A percentile compares a stretch with the other conserved stretches of the same genome.
These are phyloP conservation scores for Notodonta ziczac DNA, from an alignment of 2,888 invertebrate species.

Conservation along the genomic window DNA sequence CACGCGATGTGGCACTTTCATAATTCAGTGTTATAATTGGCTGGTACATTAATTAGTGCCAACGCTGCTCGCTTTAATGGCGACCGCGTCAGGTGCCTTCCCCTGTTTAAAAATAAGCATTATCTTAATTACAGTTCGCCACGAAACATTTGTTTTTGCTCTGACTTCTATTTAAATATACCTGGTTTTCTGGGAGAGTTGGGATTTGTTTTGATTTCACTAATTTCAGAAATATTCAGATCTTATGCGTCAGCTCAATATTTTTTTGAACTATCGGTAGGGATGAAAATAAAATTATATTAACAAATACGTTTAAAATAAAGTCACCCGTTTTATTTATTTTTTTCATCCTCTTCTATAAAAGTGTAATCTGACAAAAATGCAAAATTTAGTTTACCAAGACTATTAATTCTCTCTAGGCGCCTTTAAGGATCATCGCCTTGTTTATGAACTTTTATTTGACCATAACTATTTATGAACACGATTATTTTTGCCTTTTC, in stretches of 20 bases:
- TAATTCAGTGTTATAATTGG: slow-evolving; percentile 73
- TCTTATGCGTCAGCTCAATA: neutral
- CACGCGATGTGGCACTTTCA: slow-evolving; percentile 64
- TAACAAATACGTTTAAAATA: too few relatives aligned
- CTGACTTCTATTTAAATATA: slow-evolving; percentile 2
- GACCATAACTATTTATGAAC: neutral
- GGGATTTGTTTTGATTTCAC: too few relatives aligned
- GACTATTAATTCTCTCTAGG: too few relatives aligned
- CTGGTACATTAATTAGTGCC: slow-evolving; percentile 56
- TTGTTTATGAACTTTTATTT: too few relatives aligned
- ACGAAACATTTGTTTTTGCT: slow-evolving; percentile 51
- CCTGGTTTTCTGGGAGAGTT: neutral
- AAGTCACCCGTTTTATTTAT: too few relatives aligned
- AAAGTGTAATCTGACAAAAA: too few relatives aligned
- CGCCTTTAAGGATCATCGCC: too few relatives aligned
- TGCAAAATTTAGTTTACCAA: too few relatives aligned
- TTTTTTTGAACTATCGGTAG: too few relatives aligned
- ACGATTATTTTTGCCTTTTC: neutral
- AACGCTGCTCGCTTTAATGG: slow-evolving; percentile 34
- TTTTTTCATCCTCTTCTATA: too few relatives aligned
- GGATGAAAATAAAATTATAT: too few relatives aligned
- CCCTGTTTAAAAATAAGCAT: slow-evolving; percentile 52
- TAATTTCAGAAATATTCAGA: neutral
- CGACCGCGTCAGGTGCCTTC: slow-evolving; percentile 36
- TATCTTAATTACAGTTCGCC: slow-evolving; percentile 59